Evolutionary conservation across 2,797 vertebrate species (phyloP), one percentile per base, ranked within the genome.

Genomic region (Mus caroli): DNA sequence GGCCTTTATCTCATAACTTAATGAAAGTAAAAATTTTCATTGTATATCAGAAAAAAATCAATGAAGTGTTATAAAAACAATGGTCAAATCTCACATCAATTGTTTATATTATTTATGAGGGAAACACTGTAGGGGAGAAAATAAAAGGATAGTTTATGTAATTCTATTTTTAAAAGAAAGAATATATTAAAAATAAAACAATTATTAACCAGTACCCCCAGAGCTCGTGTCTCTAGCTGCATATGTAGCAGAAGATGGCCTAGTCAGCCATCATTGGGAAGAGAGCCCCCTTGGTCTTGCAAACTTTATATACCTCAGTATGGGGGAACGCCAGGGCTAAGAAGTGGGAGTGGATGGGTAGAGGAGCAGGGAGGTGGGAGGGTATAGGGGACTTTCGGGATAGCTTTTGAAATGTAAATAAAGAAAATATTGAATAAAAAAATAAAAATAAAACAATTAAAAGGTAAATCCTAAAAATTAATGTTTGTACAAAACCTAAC

Each of bases 1-100:
- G 15, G 10, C 2, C 22, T 88, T 62, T 11, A 37, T 50, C 4
- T 73, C 43, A 85, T 19, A 91, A 85, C 67, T 19, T 62, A 86
- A 58, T 64, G 8, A 62, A 83, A 50, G 6, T 78, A 64, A 78
- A 76, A 67, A 28, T 28, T 75, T 67, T 92, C 73, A 78, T 75
- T 95, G 88, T 64, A 82, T 94, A 76, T 88, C 22, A 54, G 75
- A 10, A 95, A 85, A 85, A 93, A 88, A 82, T 82, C 37, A 85
- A 40, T n/a, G 1, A 87, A n/a, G 1, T 8, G 58, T 83, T 73
- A 64, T 6, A 87, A 76, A 52, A 73, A 43, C 40, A 95, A 94
- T 87, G 2, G 84, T 22, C 11, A 1, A 54, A 90, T 77, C 76
- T n/a, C 73, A 88, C 0, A 50, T 43, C 56, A 67, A 85, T 91